Evolutionary conservation across 92 coral and sea anemone species (phyloP).

Genomic region (Desmophyllum pertusum): DNA sequence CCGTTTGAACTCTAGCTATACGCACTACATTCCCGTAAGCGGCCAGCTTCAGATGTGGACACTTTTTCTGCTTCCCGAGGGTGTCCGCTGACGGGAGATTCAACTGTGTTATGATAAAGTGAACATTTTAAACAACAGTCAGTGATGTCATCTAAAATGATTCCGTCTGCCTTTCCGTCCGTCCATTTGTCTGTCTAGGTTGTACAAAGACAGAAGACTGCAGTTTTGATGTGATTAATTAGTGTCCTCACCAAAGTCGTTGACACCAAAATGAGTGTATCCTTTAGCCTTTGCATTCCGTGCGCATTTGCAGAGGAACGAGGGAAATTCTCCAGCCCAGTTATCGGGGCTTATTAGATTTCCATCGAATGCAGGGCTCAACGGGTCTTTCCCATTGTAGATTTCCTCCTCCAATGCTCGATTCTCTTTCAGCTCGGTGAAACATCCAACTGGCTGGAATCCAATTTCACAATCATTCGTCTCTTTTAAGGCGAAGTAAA

Average conservation of each 20-base stretch:
- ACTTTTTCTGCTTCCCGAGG: too few species aligned
- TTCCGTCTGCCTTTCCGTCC: too few species aligned
- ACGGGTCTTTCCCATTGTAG: slow-evolving; percentile 4
- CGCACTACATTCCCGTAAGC: too few species aligned
- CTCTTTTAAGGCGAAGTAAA: background rate
- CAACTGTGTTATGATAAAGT: too few species aligned
- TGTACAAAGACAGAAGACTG: too few species aligned
- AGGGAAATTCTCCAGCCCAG: background rate
- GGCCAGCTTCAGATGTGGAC: too few species aligned
- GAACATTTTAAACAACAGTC: too few species aligned
- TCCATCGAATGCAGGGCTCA: background rate
- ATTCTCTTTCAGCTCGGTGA: slow-evolving; percentile 38
- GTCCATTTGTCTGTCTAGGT: background rate
- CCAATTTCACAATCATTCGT: background rate
- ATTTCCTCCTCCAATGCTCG: slow-evolving; percentile 39
- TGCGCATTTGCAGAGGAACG: slow-evolving; percentile 7
- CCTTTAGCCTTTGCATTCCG: background rate
- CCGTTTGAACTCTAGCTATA: too few species aligned
- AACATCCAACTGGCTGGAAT: slow-evolving; percentile 60
- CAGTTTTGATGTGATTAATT: too few species aligned
- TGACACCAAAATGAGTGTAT: slow-evolving; percentile 17
- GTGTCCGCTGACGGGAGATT: too few species aligned
- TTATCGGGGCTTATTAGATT: background rate
- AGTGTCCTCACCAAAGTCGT: background rate
- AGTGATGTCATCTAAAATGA: too few species aligned